Evolutionary conservation across 2,113 vertebrate genomes (phyloP).

Genomic region (Grantiella picta): DNA sequence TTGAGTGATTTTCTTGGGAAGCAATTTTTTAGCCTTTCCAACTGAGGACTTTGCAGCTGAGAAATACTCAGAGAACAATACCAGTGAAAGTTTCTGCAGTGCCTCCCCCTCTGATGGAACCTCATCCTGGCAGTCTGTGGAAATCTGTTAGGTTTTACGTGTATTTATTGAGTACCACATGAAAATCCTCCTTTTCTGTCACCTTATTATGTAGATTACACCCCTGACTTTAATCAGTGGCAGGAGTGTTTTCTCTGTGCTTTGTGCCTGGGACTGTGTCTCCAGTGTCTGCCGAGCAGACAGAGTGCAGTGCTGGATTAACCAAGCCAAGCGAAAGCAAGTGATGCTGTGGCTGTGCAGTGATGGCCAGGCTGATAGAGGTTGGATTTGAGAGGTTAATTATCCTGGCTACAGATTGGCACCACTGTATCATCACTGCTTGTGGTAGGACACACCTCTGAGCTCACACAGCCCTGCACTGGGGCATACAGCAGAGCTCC

Average conservation of each 20-base stretch:
- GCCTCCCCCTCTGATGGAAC: not conserved
- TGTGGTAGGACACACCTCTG: fast-evolving
- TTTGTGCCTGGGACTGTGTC: not conserved
- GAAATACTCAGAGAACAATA: not conserved
- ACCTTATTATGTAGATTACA: not conserved
- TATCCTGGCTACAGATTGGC: not conserved
- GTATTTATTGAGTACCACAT: not conserved
- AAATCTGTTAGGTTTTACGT: not conserved
- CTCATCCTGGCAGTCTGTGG: not conserved
- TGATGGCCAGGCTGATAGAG: not conserved
- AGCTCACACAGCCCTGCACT: fast-evolving
- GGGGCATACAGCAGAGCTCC: fast-evolving
- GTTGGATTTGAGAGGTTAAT: not conserved
- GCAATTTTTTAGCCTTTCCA: not conserved
- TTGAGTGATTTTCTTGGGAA: not conserved
- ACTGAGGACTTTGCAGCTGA: not conserved
- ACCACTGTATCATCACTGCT: fast-evolving
- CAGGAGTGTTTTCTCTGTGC: not conserved
- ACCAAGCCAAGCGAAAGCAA: not conserved
- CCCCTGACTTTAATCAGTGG: not conserved
- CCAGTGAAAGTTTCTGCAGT: not conserved
- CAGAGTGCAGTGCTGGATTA: not conserved
- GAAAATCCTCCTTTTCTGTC: not conserved
- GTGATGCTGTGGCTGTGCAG: not conserved
- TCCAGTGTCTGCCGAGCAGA: not conserved